Base-by-base conservation (phyloP, 2,113 vertebrate species). In the Callionymus lyra region DNA sequence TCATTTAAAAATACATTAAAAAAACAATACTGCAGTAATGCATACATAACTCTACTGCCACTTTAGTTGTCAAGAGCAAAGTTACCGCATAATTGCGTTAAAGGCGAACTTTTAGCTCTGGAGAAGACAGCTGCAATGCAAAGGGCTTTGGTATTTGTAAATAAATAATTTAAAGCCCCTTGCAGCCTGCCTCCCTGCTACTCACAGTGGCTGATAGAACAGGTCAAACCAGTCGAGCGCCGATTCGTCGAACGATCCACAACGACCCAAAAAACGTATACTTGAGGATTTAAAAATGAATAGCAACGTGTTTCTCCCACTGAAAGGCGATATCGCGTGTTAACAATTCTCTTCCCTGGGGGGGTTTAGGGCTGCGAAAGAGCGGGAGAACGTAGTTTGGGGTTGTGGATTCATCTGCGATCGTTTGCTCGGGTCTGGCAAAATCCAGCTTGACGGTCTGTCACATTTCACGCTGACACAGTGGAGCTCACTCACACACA, bases 401-500 rank as follows among this genome's bases (percentile, higher is more conserved):
- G 15, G 12, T 12, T 76, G 76, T 44, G 42, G 15, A 10, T 31
- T 81, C 11, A 10, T 72, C 79, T 40, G 47, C 12, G 11, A 31
- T 83, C 67, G 47, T 65, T 48, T 66, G 31, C 12, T 51, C 12
- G 1, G 6, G 83, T 6, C 82, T 87, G 41, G 48, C 62, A 48
- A 61, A 72, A 74, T 72, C 60, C 63, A 70, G 82, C 73, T 67
- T 85, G 16, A 86, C 81, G 77, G 74, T 82, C 76, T 85, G 83
- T 85, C 85, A 87, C 83, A 84, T 83, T 85, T 83, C 82, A 83
- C 82, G 79, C 74, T 76, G 84, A 82, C 77, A 76, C 47, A 71
- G 45, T 47, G 50, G 56, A 63, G 55, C 75, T 53, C 11, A 43
- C 55, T 46, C 58, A 52, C 41, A 41, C 42, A 57, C 44, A 42